Percentiles rank a stretch among this genome's conserved stretches.
Conservation (phyloP, 2,888 invertebrate genomes). For the Sinopyrophorus schimmeli region DNA sequence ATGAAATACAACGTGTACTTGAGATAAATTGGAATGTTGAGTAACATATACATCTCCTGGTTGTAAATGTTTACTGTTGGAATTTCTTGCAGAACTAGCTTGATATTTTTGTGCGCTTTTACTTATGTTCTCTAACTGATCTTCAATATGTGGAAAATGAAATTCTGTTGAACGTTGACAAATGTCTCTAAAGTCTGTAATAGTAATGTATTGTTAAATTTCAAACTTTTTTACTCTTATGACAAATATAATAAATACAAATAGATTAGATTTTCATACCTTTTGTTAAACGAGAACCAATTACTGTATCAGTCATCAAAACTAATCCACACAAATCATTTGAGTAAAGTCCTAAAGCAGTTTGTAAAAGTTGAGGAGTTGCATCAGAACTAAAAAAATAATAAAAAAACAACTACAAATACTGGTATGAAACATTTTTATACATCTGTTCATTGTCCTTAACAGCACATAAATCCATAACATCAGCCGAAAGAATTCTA, state of each 20-base stretch:
- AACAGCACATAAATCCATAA: slow-evolving; percentile 76
- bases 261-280: slow-evolving; percentile 30
- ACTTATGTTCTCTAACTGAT: slow-evolving; percentile 77
- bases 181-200: slow-evolving; percentile 67
- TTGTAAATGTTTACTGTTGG: slow-evolving; percentile 64
- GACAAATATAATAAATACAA: slow-evolving; percentile 1
- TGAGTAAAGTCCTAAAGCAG: slow-evolving; percentile 91
- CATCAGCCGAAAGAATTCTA: slow-evolving; percentile 83
- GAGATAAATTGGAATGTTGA: slow-evolving; percentile 90
- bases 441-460: slow-evolving; percentile 41
- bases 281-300: slow-evolving; percentile 52
- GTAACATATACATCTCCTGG: slow-evolving; percentile 87
- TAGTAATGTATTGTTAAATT: slow-evolving; percentile 44
- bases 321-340: slow-evolving; percentile 87
- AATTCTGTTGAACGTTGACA: slow-evolving; percentile 89
- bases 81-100: slow-evolving; percentile 36
- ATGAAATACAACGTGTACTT: slow-evolving; percentile 95
- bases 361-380: slow-evolving; percentile 83
- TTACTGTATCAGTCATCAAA: slow-evolving; percentile 69
- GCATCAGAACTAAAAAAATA: slow-evolving; percentile 58
- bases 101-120: slow-evolving; percentile 44
- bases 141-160: slow-evolving; percentile 86
- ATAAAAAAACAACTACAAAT: not conserved
- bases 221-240: slow-evolving; percentile 40
- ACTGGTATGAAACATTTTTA: not conserved